Conservation (phyloP, 1,140 invertebrate genomes). For the Protaetia brevitarsis region DNA sequence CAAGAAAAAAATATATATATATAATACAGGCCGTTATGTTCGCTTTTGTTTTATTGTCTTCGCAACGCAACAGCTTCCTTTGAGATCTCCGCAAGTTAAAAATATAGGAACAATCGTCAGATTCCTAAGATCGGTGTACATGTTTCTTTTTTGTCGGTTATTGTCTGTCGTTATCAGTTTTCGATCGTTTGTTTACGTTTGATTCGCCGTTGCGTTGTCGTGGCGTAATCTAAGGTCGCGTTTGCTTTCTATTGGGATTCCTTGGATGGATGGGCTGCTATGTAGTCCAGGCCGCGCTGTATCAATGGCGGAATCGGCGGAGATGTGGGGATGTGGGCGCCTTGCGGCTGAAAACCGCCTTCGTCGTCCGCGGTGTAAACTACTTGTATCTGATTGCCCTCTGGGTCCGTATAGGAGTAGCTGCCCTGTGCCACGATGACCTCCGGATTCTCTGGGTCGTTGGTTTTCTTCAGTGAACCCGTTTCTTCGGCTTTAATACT, state of each 20-base stretch:
- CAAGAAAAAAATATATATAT: not conserved
- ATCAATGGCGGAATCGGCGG: slow-evolving; percentile 76
- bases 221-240: slow-evolving; percentile 9
- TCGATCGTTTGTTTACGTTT: no score
- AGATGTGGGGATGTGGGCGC: slow-evolving; percentile 69
- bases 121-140: not conserved
- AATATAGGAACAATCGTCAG: not conserved
- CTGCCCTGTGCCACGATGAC: slow-evolving; percentile 66
- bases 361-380: slow-evolving; percentile 78
- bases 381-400: slow-evolving; percentile 72
- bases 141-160: not conserved
- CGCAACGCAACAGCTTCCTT: not conserved
- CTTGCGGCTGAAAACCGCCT: slow-evolving; percentile 69
- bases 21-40: not conserved
- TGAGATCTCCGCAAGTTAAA: not conserved
- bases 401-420: slow-evolving; percentile 78
- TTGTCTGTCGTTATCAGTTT: slow-evolving; percentile 4
- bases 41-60: not conserved
- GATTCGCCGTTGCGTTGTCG: not conserved
- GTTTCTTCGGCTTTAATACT: slow-evolving; percentile 67
- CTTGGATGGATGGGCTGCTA: slow-evolving; percentile 48
- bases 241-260: slow-evolving; percentile 10
- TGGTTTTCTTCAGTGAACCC: slow-evolving; percentile 63
- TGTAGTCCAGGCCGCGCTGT: slow-evolving; percentile 68
- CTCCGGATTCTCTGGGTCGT: slow-evolving; percentile 57